These are phyloP conservation scores for Columbina picui DNA, from an alignment of 2,113 vertebrate genomes.

Conservation along the genomic window DNA sequence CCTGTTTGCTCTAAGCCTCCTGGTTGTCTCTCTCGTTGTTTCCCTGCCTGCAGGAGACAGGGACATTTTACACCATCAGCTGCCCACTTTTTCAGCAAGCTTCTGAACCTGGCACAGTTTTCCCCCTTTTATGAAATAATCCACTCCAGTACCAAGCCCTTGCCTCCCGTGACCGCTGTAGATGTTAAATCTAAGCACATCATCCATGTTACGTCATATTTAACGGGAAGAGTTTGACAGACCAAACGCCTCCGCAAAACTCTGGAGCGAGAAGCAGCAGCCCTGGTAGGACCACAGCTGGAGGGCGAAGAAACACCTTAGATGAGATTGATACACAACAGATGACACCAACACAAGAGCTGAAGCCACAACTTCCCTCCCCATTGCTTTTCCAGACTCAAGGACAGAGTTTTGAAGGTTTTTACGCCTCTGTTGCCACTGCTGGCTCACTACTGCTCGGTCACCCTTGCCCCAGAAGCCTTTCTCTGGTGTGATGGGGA, in stretches of 20 bases:
- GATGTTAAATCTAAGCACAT: background rate
- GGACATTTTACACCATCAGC: background rate
- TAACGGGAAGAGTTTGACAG: background rate
- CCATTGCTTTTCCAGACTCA: background rate
- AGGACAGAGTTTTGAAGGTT: background rate
- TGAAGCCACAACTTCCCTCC: background rate
- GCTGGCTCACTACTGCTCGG: background rate
- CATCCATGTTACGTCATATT: background rate
- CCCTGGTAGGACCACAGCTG: background rate
- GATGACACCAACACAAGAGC: background rate
- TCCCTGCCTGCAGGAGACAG: slow-evolving; percentile 3
- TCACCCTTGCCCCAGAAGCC: background rate
- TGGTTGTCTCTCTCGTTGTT: background rate
- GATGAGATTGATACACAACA: rapidly evolving
- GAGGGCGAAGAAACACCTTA: background rate
- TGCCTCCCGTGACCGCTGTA: background rate
- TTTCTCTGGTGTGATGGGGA: background rate
- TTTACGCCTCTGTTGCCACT: background rate
- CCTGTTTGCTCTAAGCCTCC: slow-evolving; percentile 42
- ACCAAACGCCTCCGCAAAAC: background rate
- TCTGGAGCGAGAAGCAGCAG: background rate
- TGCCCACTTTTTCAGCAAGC: background rate
- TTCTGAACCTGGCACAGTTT: background rate
- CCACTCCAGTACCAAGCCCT: background rate
- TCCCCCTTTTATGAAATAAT: background rate